Conservation (phyloP, 23 tunicate genomes). For the Styela clava region DNA sequence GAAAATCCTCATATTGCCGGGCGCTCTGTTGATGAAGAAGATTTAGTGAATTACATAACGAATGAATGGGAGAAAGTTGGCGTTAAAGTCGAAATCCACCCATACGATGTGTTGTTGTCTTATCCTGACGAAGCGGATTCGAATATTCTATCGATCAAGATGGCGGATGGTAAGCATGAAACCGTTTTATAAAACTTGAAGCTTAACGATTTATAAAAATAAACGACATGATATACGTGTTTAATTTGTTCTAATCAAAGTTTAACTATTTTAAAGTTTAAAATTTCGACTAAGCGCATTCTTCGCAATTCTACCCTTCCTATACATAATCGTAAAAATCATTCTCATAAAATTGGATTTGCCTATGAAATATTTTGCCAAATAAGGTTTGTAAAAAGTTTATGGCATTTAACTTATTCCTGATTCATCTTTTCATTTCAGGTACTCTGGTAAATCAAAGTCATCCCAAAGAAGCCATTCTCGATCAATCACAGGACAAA, state of each 20-base stretch:
- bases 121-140: slow-evolving; percentile 65
- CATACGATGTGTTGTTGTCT: slow-evolving; percentile 65
- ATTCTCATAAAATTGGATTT: no score
- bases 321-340: no score
- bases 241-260: no score
- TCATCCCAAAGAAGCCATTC: slow-evolving; percentile 25
- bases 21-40: slow-evolving; percentile 37
- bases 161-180: slow-evolving; percentile 23
- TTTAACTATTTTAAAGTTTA: no score
- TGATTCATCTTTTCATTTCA: no score
- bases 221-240: no score
- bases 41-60: slow-evolving; percentile 36
- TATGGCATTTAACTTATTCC: no score
- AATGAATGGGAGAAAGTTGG: slow-evolving; percentile 32
- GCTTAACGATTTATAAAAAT: no score
- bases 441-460: slow-evolving; percentile 1
- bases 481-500: slow-evolving; percentile 68
- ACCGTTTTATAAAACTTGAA: not conserved
- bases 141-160: slow-evolving; percentile 35
- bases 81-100: slow-evolving; percentile 28
- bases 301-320: no score
- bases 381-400: no score
- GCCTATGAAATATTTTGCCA: no score
- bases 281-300: no score
- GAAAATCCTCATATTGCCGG: slow-evolving; percentile 60